Base-by-base conservation (phyloP, 1,140 invertebrate genomes). In the Sinella curviseta region DNA sequence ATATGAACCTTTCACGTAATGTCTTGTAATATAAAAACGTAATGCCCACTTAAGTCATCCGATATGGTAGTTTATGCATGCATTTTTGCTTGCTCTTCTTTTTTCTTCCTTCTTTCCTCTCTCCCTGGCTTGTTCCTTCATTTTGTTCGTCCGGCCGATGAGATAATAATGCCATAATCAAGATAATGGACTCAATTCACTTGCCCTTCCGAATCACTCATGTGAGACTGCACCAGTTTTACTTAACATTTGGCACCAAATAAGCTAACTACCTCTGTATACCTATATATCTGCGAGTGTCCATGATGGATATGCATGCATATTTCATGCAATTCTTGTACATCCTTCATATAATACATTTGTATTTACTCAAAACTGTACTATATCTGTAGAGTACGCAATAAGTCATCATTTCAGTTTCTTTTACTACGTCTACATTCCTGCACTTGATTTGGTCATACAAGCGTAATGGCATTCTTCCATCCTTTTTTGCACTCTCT, bases 151-250 rank as follows among this genome's bases (percentile, higher is more conserved):
- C 65, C 65, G 28, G 65, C 65, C 65, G 65, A 70, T 70, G 65
- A 30, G 65, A 70, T 70, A 31, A 70, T 70, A 70, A 70, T 70
- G 65, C 65, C 65, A 70, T 70, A 70, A 70, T 70, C 65, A 70
- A 70, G 65, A 70, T 70, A 70, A 70, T 70, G 65, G 65, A 70
- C 65, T 70, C 65, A 30, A 70, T 70, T 70, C 65, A 33, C 65
- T 70, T 70, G 65, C 65, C 31, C 65, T 33, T 70, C 65, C 30
- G 65, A 70, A 70, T 70, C 65, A 33, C 65, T 70, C 26, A 70
- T 31, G 28, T 33, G 65, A 70, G 26, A 33, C 65, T 70, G 65
- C 65, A 70, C 26, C 65, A 70, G 65, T 70, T 70, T 70, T 70
- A 33, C 65, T 70, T 70, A 30, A 30, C 65, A 70, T 30, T 70